phyloP scores from a whole-genome alignment of 2,113 vertebrate genomes.

The Meriones unguiculatus region DNA sequence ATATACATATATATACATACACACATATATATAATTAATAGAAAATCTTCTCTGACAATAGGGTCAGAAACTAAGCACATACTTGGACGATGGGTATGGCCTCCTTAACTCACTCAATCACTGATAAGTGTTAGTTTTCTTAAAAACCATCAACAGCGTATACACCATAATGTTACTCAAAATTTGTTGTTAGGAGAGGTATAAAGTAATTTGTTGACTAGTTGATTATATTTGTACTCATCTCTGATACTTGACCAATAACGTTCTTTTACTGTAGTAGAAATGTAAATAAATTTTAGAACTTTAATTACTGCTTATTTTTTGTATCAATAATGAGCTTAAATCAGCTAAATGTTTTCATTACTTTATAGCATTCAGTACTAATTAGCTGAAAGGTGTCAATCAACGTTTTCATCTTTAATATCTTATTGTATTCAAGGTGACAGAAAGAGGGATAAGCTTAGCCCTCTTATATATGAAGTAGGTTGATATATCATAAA shows the following conservation, averaged over 20 bases:
- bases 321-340: neutral
- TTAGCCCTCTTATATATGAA: neutral
- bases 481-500: neutral
- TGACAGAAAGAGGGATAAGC: neutral
- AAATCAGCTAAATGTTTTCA: neutral
- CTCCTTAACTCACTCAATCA: neutral
- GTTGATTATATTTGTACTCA: neutral
- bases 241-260: neutral
- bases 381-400: neutral
- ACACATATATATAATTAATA: neutral
- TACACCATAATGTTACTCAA: neutral
- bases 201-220: neutral
- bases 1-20: no score
- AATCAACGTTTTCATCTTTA: neutral
- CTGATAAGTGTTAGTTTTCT: neutral
- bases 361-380: neutral
- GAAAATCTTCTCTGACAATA: neutral
- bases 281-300: neutral
- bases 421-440: neutral
- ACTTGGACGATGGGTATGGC: neutral
- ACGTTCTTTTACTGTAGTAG: neutral
- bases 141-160: neutral
- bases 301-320: neutral
- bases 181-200: neutral
- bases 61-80: neutral